Percentiles rank a stretch among this genome's conserved stretches.
phyloP scores from a whole-genome alignment of 1,140 invertebrate species.

The Penaeus chinensis region DNA sequence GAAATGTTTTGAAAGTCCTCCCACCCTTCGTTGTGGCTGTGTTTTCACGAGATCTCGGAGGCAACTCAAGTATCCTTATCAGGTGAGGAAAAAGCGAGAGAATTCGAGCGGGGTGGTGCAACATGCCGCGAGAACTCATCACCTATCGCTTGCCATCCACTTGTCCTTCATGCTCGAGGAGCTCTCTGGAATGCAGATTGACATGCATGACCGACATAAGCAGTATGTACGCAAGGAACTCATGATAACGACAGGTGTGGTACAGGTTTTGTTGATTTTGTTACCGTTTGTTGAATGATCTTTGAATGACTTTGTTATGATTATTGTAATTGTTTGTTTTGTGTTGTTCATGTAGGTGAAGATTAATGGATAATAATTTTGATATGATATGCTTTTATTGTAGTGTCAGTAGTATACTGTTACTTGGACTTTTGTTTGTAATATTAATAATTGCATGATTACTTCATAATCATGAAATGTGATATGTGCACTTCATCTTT shows the following conservation, averaged over 20 bases:
- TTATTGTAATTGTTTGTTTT: no score
- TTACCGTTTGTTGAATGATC: neutral
- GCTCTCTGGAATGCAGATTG: slow-evolving; percentile 37
- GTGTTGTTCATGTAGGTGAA: no score
- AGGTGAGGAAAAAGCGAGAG: slow-evolving; percentile 34
- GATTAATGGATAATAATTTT: no score
- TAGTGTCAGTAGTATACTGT: no score
- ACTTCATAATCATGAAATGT: no score
- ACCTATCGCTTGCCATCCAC: slow-evolving; percentile 25
- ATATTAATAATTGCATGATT: no score
- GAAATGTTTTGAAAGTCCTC: no score
- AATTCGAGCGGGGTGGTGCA: slow-evolving; percentile 20
- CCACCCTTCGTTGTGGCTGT: no score
- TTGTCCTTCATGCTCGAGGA: slow-evolving; percentile 29
- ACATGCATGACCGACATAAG: slow-evolving; percentile 35
- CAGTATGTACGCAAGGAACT: slow-evolving; percentile 53
- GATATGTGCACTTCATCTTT: neutral
- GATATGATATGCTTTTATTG: no score
- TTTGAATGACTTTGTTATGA: neutral
- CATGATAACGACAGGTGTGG: slow-evolving; percentile 50
- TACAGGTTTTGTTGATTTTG: neutral
- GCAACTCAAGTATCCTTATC: neutral
- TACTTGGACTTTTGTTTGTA: no score
- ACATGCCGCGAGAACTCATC: slow-evolving; percentile 33
- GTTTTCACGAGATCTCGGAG: no score